Percentiles rank a stretch among this genome's conserved stretches.
Conservation (phyloP, 2,113 vertebrate species). For the Calcarius ornatus region DNA sequence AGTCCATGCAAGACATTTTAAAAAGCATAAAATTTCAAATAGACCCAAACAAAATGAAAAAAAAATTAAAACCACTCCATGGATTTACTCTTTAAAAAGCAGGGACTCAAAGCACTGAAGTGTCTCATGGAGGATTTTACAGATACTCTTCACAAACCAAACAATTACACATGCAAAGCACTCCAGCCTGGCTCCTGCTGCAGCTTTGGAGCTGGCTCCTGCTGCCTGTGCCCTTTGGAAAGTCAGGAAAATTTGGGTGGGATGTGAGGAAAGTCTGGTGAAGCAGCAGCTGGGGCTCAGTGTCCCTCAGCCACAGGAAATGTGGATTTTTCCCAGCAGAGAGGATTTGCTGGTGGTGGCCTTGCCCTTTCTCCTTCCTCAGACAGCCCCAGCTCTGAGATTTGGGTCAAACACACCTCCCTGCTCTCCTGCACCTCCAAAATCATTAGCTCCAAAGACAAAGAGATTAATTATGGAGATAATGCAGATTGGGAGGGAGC, state of each 20-base stretch:
- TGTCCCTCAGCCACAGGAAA: not conserved
- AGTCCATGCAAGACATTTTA: not conserved
- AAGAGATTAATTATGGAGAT: conserved; percentile 40
- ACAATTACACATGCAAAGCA: not conserved
- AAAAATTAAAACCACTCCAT: fast-evolving
- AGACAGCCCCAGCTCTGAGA: not conserved
- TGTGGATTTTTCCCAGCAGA: not conserved
- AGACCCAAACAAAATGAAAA: not conserved
- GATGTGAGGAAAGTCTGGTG: not conserved
- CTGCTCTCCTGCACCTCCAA: not conserved
- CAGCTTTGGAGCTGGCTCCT: not conserved
- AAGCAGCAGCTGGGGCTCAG: not conserved
- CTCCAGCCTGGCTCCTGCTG: not conserved
- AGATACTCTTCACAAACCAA: not conserved
- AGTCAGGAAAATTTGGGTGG: not conserved
- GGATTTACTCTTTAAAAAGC: not conserved
- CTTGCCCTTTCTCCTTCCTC: not conserved
- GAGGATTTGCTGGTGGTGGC: not conserved
- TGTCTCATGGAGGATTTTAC: not conserved
- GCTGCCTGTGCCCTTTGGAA: not conserved
- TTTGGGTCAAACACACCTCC: not conserved
- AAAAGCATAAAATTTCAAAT: not conserved
- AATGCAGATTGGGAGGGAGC: not conserved
- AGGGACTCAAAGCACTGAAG: not conserved
- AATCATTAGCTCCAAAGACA: conserved; percentile 29